Evolutionary conservation across 2,113 vertebrate species (phyloP).

Genomic region (Monopterus albus): DNA sequence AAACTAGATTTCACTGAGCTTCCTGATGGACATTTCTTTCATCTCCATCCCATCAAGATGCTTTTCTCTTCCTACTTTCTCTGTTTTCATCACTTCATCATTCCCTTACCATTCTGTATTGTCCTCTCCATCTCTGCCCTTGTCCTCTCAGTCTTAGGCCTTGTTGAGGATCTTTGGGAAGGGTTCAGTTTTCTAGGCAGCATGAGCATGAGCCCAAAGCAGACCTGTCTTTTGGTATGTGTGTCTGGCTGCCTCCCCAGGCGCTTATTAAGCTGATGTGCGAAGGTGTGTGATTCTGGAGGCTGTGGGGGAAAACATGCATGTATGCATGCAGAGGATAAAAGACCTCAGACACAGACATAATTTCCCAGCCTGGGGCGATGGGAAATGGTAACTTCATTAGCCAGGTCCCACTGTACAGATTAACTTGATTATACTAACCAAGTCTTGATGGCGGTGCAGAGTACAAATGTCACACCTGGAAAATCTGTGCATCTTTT

Average conservation of each 20-base stretch:
- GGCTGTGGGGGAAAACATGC: conserved; percentile 50
- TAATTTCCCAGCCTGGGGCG: conserved; percentile 65
- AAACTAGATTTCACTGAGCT: conserved; percentile 11
- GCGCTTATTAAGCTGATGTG: conserved; percentile 74
- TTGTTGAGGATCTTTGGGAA: conserved; percentile 50
- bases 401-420: conserved; percentile 66
- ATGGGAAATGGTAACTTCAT: conserved; percentile 74
- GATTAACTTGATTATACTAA: conserved; percentile 79
- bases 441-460: conserved; percentile 54
- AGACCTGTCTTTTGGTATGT: conserved; percentile 52
- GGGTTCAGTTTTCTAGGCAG: conserved; percentile 58
- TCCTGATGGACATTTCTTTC: conserved; percentile 7
- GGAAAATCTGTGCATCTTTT: conserved; percentile 13
- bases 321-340: conserved; percentile 55
- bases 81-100: conserved; percentile 26
- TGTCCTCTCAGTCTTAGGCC: conserved; percentile 55
- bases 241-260: conserved; percentile 65
- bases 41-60: conserved; percentile 1
- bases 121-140: conserved; percentile 50
- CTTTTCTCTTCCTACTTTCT: conserved; percentile 34
- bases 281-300: conserved; percentile 66
- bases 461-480: conserved; percentile 58
- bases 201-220: conserved; percentile 59
- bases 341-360: conserved; percentile 69
- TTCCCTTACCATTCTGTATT: conserved; percentile 8